Percentiles rank a stretch among this genome's conserved stretches.
These are phyloP conservation scores for Platysteira castanea DNA, from an alignment of 2,113 vertebrate species.

Conservation along the genomic window DNA sequence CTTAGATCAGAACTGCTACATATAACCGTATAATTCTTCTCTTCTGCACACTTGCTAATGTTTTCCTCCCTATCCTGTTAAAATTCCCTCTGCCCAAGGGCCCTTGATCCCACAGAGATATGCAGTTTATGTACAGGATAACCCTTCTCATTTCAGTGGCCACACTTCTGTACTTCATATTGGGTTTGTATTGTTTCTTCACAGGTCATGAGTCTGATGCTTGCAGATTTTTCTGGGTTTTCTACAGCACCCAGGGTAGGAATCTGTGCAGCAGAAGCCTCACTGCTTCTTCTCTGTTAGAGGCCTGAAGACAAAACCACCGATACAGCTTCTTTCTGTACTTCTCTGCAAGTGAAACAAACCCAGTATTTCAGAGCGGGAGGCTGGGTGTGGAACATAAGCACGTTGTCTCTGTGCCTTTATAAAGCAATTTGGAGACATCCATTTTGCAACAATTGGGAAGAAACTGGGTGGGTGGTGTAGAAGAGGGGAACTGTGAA, in stretches of 20 bases:
- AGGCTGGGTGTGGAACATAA: not conserved
- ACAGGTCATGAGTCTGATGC: not conserved
- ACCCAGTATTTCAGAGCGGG: not conserved
- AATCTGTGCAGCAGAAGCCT: not conserved
- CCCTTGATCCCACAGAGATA: not conserved
- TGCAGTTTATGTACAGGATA: not conserved
- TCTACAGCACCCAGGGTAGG: not conserved
- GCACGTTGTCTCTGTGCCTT: not conserved
- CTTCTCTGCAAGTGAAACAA: not conserved
- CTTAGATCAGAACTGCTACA: not conserved
- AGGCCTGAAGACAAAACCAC: not conserved
- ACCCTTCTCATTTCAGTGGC: not conserved
- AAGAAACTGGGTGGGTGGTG: constrained; percentile 50
- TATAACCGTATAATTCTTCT: not conserved
- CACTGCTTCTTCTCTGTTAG: not conserved
- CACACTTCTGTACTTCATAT: not conserved
- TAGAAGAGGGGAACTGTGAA: constrained; percentile 35
- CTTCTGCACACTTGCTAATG: not conserved
- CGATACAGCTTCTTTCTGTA: not conserved
- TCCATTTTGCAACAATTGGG: constrained; percentile 47
- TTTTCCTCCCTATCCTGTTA: not conserved
- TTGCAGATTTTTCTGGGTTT: not conserved
- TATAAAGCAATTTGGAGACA: not conserved
- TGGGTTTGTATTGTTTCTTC: not conserved
- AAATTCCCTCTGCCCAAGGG: not conserved